Base-by-base conservation (phyloP, 2,888 invertebrate species). In the Ganaspis brasiliensis region DNA sequence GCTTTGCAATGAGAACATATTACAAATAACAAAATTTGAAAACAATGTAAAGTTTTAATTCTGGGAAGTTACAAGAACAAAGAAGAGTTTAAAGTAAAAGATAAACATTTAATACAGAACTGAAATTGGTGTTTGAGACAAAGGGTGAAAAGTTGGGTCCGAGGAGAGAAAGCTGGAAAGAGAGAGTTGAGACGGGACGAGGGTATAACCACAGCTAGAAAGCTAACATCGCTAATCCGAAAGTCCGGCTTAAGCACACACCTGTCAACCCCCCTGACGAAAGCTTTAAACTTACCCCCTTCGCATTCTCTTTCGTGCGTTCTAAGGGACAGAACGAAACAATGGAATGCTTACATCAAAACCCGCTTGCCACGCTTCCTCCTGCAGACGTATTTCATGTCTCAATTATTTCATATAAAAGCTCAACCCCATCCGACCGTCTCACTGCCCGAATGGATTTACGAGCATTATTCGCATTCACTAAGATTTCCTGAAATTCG, bases 321-420 rank as follows among this genome's bases (percentile, higher is more conserved):
- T 83, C 84, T 83, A 83, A 87, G 86, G 87, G 87, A 89, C 85
- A 80, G 75, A 81, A 83, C 74, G 78, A 89, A 89, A 90, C 90
- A 90, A 90, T 90, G 83, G 88, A 84, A 87, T 85, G 87, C 88
- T 89, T 86, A 88, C 85, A 87, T 88, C 87, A 85, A 89, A 87
- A 89, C 86, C 85, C 83, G 80, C 80, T 67, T 40, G 81, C 85
- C 76, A 83, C 81, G 84, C 85, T 82, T 76, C 79, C 78, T 78
- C 77, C 80, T 80, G 81, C 76, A 78, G 83, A 80, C 81, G 87
- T 87, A 89, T 89, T 90, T 89, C 88, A 90, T 88, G 90, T 90
- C 89, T 90, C 89, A 89, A 90, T 90, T 90, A 90, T 89, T 90
- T 88, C 82, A 79, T 84, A 89, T 89, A 90, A 90, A 90, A 89